phyloP scores from a whole-genome alignment of 1,140 invertebrate species.

The Caenorhabditis brenneri region DNA sequence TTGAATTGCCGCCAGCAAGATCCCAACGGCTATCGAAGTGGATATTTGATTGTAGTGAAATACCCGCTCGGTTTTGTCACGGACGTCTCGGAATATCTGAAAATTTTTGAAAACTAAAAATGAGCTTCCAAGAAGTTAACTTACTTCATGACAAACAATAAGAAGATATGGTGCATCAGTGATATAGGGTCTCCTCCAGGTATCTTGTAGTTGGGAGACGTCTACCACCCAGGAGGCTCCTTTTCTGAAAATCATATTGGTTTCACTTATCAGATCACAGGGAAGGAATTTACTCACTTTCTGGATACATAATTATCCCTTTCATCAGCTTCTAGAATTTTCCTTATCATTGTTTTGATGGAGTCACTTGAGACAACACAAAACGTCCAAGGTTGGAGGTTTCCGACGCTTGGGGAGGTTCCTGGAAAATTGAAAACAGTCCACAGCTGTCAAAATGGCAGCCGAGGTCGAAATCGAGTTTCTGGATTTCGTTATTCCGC shows the following conservation, averaged over 20 bases:
- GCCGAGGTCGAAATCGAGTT: no score
- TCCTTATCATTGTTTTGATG: slow-evolving; percentile 21
- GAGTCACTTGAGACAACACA: slow-evolving; percentile 32
- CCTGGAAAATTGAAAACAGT: neutral
- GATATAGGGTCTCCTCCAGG: slow-evolving; percentile 24
- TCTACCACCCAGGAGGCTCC: slow-evolving; percentile 36
- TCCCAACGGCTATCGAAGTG: slow-evolving; percentile 14
- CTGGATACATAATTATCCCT: slow-evolving; percentile 36
- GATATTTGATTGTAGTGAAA: slow-evolving; percentile 34
- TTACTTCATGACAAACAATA: slow-evolving; percentile 37
- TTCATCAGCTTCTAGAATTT: slow-evolving; percentile 35
- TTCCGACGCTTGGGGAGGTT: slow-evolving; percentile 38
- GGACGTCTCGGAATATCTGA: slow-evolving; percentile 9
- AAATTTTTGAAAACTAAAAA: neutral
- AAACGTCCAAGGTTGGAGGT: slow-evolving; percentile 29
- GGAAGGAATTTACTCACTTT: no score
- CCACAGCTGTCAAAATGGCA: no score
- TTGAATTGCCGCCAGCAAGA: slow-evolving; percentile 34
- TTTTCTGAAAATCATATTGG: slow-evolving; percentile 40
- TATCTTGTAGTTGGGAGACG: slow-evolving; percentile 37
- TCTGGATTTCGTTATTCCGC: no score
- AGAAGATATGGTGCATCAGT: slow-evolving; percentile 30
- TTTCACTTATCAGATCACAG: no score
- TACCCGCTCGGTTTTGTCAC: slow-evolving; percentile 3
- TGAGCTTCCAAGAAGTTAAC: no score